Evolutionary conservation across 1,140 invertebrate species (phyloP).

Genomic region (Spodoptera litura): DNA sequence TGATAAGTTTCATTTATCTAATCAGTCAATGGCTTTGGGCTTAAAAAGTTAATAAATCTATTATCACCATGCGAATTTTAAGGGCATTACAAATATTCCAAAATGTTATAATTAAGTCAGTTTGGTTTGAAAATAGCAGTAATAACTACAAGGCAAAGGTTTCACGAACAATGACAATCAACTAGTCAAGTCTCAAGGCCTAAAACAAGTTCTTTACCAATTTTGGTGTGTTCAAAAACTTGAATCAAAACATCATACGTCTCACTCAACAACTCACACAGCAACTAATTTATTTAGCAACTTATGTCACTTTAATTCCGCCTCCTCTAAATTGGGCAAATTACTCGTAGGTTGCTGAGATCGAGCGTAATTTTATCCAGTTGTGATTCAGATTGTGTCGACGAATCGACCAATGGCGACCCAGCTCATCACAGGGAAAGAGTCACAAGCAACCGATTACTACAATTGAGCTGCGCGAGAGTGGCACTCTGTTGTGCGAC

Average conservation of each 20-base stretch:
- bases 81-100: too few relatives aligned
- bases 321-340: slow-evolving; percentile 30
- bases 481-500: slow-evolving; percentile 6
- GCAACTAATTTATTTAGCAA: neutral
- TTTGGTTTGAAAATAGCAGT: too few relatives aligned
- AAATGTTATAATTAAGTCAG: too few relatives aligned
- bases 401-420: slow-evolving; percentile 23
- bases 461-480: slow-evolving; percentile 31
- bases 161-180: too few relatives aligned
- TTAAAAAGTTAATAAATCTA: neutral
- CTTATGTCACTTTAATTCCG: neutral
- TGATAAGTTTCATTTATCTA: neutral
- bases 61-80: too few relatives aligned
- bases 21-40: neutral
- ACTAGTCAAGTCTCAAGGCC: too few relatives aligned
- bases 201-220: too few relatives aligned
- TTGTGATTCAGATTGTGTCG: slow-evolving; percentile 34
- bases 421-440: neutral
- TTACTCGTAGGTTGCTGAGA: slow-evolving; percentile 15
- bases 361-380: slow-evolving; percentile 31
- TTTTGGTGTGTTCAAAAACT: too few relatives aligned
- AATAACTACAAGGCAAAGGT: too few relatives aligned
- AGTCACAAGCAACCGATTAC: slow-evolving; percentile 27
- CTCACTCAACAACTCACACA: neutral
- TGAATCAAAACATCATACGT: neutral